These are phyloP conservation scores for Plecotus auritus DNA, from an alignment of 2,113 vertebrate genomes.

Conservation along the genomic window DNA sequence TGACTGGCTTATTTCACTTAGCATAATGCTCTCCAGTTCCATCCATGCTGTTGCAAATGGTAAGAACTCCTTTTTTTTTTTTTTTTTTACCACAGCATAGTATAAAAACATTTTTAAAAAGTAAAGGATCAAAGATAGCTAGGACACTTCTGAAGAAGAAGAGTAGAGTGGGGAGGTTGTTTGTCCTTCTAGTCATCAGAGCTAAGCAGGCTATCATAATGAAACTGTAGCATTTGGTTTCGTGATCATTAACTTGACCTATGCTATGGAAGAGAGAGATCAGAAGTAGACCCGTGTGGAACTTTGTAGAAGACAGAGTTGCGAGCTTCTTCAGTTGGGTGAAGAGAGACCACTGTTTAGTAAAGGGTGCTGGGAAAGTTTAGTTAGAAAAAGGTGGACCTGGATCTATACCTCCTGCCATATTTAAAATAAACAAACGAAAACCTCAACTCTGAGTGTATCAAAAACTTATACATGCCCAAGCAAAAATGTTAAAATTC, in stretches of 20 bases:
- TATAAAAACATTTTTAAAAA: not conserved
- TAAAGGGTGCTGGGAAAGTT: not conserved
- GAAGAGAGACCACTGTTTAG: not conserved
- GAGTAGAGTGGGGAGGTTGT: too few relatives aligned
- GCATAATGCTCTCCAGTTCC: too few relatives aligned
- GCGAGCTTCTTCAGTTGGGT: accelerated
- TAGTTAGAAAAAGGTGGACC: not conserved
- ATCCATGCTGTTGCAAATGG: too few relatives aligned
- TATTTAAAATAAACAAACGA: not conserved
- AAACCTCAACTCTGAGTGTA: not conserved
- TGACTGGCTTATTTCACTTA: too few relatives aligned
- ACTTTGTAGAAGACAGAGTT: not conserved
- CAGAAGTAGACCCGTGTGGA: accelerated
- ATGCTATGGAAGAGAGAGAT: not conserved
- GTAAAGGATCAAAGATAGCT: not conserved
- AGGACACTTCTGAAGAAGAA: not conserved
- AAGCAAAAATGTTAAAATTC: not conserved
- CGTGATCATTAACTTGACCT: not conserved
- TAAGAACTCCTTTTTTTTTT: too few relatives aligned
- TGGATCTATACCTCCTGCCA: not conserved
- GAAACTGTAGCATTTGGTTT: too few relatives aligned
- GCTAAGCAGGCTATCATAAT: not conserved
- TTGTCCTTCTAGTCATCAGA: not conserved
- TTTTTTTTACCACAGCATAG: too few relatives aligned
- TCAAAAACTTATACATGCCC: not conserved